Evolutionary conservation across 2,797 vertebrate genomes (phyloP).

Genomic region (Poecile montanus): DNA sequence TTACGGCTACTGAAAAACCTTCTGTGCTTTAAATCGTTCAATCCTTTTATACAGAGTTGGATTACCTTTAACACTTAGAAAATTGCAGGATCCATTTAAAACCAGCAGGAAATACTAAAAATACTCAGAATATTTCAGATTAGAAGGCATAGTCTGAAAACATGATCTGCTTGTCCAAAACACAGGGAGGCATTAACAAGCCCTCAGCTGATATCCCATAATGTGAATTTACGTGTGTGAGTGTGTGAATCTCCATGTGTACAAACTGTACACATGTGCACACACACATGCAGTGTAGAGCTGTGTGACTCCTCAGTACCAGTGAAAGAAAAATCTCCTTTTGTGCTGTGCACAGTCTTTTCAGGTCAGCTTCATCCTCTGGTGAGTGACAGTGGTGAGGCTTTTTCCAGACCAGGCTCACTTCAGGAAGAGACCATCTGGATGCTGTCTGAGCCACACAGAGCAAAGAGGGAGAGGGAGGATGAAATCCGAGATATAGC

Average conservation of each 20-base stretch:
- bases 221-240: background rate
- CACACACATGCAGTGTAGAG: background rate
- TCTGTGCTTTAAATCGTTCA: background rate
- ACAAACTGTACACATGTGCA: background rate
- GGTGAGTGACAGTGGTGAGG: background rate
- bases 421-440: slow-evolving; percentile 35
- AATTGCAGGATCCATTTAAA: background rate
- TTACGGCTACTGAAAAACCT: background rate
- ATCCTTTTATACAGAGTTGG: background rate
- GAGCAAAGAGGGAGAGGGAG: background rate
- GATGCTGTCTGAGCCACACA: background rate
- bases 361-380: background rate
- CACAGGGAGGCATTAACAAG: background rate
- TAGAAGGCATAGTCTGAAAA: background rate
- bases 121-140: background rate
- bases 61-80: background rate
- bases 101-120: background rate
- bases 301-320: background rate
- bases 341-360: background rate
- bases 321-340: background rate
- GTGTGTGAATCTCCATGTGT: no score
- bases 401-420: slow-evolving; percentile 16
- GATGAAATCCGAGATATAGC: background rate
- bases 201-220: background rate
- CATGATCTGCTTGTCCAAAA: background rate